A percentile compares a stretch with the other conserved stretches of the same genome.
Evolutionary conservation across 1,140 invertebrate species (phyloP).

Genomic region (Drosophila carrolli): DNA sequence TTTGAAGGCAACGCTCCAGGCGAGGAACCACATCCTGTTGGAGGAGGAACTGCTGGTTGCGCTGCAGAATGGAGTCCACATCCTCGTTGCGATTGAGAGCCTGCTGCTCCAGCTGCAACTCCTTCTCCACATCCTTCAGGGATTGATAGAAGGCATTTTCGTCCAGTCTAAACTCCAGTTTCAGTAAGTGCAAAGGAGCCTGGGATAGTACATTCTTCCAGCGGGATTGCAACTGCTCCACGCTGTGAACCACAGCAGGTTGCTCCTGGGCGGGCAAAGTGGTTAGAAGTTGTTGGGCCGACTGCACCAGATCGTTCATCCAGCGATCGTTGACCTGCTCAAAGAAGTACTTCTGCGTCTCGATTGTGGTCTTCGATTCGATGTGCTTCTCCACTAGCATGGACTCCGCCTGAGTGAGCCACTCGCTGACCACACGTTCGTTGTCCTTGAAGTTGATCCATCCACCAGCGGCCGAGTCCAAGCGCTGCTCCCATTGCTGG

Average conservation of each 20-base stretch:
- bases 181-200: slow-evolving; percentile 93
- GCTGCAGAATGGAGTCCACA: slow-evolving; percentile 90
- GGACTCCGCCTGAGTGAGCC: slow-evolving; percentile 93
- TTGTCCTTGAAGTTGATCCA: slow-evolving; percentile 95
- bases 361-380: slow-evolving; percentile 92
- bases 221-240: slow-evolving; percentile 89
- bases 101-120: slow-evolving; percentile 93
- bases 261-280: slow-evolving; percentile 89
- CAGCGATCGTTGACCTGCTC: slow-evolving; percentile 92
- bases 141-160: slow-evolving; percentile 94
- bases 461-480: slow-evolving; percentile 91
- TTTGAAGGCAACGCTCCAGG: slow-evolving; percentile 90
- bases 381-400: slow-evolving; percentile 92
- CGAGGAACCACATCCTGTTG: slow-evolving; percentile 89
- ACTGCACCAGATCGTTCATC: slow-evolving; percentile 92
- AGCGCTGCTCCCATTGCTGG: slow-evolving; percentile 91
- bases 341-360: slow-evolving; percentile 93
- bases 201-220: slow-evolving; percentile 92
- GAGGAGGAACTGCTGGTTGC: slow-evolving; percentile 92
- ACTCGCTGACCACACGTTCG: slow-evolving; percentile 92
- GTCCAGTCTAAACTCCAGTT: slow-evolving; percentile 94
- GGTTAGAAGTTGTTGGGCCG: slow-evolving; percentile 92
- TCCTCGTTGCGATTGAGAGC: slow-evolving; percentile 94
- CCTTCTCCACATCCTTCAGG: slow-evolving; percentile 95
- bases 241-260: slow-evolving; percentile 88